phyloP scores from a whole-genome alignment of 2,888 invertebrate genomes.

The Adelognathus sp. region DNA sequence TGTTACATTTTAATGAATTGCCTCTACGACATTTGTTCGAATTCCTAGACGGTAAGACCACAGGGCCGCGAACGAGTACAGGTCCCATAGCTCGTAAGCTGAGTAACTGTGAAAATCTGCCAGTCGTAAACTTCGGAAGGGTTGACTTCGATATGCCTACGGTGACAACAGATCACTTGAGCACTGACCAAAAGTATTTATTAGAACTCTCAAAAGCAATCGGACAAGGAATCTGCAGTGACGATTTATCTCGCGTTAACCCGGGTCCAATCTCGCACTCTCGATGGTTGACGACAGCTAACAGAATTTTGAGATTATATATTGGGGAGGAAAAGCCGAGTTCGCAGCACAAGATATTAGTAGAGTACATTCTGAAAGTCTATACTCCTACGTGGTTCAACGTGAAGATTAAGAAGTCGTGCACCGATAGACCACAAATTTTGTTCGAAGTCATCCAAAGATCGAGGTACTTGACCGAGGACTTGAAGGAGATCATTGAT shows the following conservation, averaged over 20 bases:
- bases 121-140: too few species aligned
- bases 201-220: neutral
- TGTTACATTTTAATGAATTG: too few species aligned
- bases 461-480: neutral
- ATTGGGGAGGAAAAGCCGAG: neutral
- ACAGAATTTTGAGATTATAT: neutral
- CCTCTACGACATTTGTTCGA: too few species aligned
- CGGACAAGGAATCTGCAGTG: neutral
- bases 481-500: neutral
- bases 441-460: neutral
- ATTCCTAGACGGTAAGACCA: too few species aligned
- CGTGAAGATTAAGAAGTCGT: neutral
- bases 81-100: too few species aligned
- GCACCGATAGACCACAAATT: neutral
- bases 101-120: too few species aligned
- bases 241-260: neutral
- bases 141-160: neutral
- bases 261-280: neutral
- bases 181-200: neutral
- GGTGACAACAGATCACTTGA: neutral
- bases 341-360: neutral
- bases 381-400: neutral
- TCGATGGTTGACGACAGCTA: neutral
- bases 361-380: neutral
- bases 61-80: too few species aligned